These are phyloP conservation scores for Euplexia lucipara DNA, from an alignment of 2,888 invertebrate species.

Conservation along the genomic window DNA sequence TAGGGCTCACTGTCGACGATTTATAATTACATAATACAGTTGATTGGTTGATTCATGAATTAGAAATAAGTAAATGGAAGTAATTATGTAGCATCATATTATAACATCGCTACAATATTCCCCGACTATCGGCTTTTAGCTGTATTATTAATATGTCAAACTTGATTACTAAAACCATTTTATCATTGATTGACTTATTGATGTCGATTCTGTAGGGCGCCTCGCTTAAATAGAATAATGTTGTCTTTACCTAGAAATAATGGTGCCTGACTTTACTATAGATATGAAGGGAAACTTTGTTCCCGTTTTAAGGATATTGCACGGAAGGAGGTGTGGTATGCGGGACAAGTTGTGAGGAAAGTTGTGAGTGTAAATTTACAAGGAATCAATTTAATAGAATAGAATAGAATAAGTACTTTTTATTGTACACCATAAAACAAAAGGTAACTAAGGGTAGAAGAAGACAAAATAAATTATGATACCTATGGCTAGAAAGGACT, in stretches of 20 bases:
- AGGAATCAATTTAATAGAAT: too few species aligned
- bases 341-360: too few species aligned
- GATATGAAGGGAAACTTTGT: too few species aligned
- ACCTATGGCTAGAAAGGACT: too few species aligned
- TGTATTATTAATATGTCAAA: conserved; percentile 16
- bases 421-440: too few species aligned
- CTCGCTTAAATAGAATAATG: conserved; percentile 6
- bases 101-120: background rate
- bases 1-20: conserved; percentile 10
- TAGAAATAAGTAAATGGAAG: conserved; percentile 12
- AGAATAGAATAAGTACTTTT: too few species aligned
- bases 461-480: too few species aligned
- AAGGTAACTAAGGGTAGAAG: too few species aligned
- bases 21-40: conserved; percentile 29
- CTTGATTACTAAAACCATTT: conserved; percentile 17
- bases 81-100: background rate
- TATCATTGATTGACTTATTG: conserved; percentile 35
- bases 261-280: too few species aligned
- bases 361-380: too few species aligned
- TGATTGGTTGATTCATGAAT: conserved; percentile 41
- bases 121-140: background rate
- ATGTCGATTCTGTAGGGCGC: conserved; percentile 9
- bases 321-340: too few species aligned
- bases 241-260: conserved; percentile 6
- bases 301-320: too few species aligned